A percentile compares a stretch with the other conserved stretches of the same genome.
Evolutionary conservation across 2,888 invertebrate genomes (phyloP).

Genomic region (Amiota communis): DNA sequence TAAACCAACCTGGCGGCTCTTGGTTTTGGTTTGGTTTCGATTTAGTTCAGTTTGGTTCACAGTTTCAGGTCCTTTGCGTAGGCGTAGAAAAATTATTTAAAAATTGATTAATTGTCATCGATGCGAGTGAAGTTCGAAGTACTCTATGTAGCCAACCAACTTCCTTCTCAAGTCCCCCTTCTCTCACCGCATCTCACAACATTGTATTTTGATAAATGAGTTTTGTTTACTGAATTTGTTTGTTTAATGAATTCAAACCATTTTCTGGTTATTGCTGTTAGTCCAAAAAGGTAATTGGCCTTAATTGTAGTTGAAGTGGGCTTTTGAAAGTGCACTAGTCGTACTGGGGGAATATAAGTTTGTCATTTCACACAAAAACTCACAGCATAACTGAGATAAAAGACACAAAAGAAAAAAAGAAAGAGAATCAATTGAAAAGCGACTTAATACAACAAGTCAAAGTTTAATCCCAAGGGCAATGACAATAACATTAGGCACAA

Average conservation of each 20-base stretch:
- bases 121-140: conserved; percentile 4
- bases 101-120: conserved; percentile 54
- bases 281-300: conserved; percentile 22
- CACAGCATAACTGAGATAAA: neutral
- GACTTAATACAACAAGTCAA: too few relatives aligned
- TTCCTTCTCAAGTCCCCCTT: too few relatives aligned
- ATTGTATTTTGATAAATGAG: conserved; percentile 11
- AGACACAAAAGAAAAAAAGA: too few relatives aligned
- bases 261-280: neutral
- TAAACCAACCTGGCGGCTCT: too few relatives aligned
- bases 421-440: too few relatives aligned
- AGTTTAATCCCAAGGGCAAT: conserved; percentile 24
- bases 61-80: conserved; percentile 43
- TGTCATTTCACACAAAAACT: conserved; percentile 4
- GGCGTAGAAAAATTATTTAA: conserved; percentile 52
- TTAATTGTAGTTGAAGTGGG: conserved; percentile 20
- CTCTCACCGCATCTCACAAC: neutral
- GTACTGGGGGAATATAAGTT: too few relatives aligned
- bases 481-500: conserved; percentile 3
- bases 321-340: neutral
- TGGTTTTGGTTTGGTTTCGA: too few relatives aligned
- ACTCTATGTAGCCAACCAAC: too few relatives aligned
- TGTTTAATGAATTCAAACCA: conserved; percentile 11
- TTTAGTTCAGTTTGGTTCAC: neutral
- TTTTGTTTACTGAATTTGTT: neutral